Base-by-base conservation (phyloP, 2,113 vertebrate species). In the Columba livia region DNA sequence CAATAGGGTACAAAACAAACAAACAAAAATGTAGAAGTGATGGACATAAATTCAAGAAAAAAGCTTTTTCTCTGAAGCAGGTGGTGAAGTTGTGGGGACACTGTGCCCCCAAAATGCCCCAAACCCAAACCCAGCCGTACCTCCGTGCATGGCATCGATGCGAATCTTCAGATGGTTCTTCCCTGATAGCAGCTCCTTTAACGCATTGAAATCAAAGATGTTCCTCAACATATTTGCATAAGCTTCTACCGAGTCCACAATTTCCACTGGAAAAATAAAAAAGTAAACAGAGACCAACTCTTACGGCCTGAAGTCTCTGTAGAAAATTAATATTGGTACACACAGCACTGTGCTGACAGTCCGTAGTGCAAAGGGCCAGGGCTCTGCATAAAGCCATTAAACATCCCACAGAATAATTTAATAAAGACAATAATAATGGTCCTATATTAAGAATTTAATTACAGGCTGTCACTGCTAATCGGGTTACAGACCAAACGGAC, bases 141-240 rank as follows among this genome's bases (percentile, higher is more conserved):
- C 99, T 99, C 99, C 99, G 1, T 99, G 99, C 99, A 99, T 99
- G 58, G 99, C 99, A 44, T 99, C 99, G 32, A 99, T 98, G 10
- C 99, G 99, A 32, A 99, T 98, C 65, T 99, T 99, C 8, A 99
- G 98, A 90, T 98, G 98, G 90, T 98, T 98, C 24, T 98, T 95
- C 90, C 99, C 99, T 1, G 99, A 99, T 7, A 99, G 99, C 65
- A 99, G 98, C 54, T 99, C 98, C 95, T 99, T 99, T 80, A 99
- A 90, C 0, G 99, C 99, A 32, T 15, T 97, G 96, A 99, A 99
- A 92, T 99, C 99, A 91, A 99, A 99, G 97, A 99, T 99, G 62
- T 96, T 98, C 96, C 99, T 98, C 57, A 99, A 97, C 99, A 99
- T 99, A 25, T 97, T 98, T 6, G 98, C 99, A 9, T 99, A 99